Evolutionary conservation across 2,113 vertebrate genomes (phyloP), one percentile per base, ranked within the genome.

Genomic region (Notothenia rossii): DNA sequence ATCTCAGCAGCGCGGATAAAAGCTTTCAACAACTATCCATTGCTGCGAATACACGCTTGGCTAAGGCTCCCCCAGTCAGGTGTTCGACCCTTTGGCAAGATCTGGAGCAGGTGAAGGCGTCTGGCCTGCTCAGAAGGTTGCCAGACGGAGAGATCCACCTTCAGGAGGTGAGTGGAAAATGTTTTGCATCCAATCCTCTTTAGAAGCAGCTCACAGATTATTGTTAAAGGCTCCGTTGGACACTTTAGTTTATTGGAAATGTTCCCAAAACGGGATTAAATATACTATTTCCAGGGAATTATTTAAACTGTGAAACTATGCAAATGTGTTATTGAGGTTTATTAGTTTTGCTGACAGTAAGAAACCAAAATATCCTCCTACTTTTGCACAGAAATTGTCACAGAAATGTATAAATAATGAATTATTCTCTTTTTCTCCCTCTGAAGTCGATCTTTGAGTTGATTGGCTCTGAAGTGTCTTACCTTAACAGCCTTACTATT

Each of bases 391-490:
- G 25, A 29, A 29, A 29, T 29, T 29, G 25, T 29, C 25, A 29
- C 3, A 29, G 36, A 40, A 40, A 40, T 40, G 36, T 40, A 40
- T 40, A 40, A 40, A 40, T 7, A 36, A 40, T 40, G 5, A 40
- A 40, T 25, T 40, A 6, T 3, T 10, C 18, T 77, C 0, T 1
- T 56, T 20, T 69, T 70, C 12, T 71, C 51, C 54, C 18, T 67
- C 60, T 67, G 0, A 80, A 96, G 96, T 77, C 94, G 0, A 94
- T 92, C 81, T 96, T 96, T 84, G 95, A 96, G 92, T 72, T 96
- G 81, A 94, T 96, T 18, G 82, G 91, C 7, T 96, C 95, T 0
- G 96, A 96, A 75, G 95, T 93, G 0, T 96, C 95, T 2, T 96
- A 96, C 82, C 77, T 95, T 72, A 94, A 90, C 83, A 96, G 95